phyloP scores from a whole-genome alignment of 2,113 vertebrate species.

The Eclectus roratus region DNA sequence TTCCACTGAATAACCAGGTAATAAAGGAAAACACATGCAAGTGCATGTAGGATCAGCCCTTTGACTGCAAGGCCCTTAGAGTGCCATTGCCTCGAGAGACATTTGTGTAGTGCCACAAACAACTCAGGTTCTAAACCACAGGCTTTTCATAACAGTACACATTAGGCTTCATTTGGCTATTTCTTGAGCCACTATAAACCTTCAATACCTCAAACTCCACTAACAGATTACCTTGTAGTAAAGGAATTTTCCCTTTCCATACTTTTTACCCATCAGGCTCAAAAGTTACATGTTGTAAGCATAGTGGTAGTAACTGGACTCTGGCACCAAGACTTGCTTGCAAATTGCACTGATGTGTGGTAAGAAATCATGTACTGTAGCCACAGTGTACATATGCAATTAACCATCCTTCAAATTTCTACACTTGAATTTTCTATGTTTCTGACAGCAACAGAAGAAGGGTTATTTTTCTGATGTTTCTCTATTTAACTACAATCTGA shows the following conservation, averaged over 20 bases:
- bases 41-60: background rate
- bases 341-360: background rate
- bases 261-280: background rate
- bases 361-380: background rate
- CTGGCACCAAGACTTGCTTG: background rate
- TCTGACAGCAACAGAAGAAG: background rate
- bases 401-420: background rate
- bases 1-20: background rate
- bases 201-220: background rate
- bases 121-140: background rate
- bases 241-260: background rate
- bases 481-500: background rate
- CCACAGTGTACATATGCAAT: background rate
- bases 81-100: background rate
- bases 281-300: rapidly evolving
- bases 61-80: background rate
- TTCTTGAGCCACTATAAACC: background rate
- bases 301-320: background rate
- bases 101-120: background rate
- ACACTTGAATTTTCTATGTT: background rate
- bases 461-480: background rate
- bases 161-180: background rate
- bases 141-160: background rate
- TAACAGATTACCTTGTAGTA: background rate
- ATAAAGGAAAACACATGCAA: background rate